Conservation (phyloP, 2,888 invertebrate species). For the Nomada fabriciana region DNA sequence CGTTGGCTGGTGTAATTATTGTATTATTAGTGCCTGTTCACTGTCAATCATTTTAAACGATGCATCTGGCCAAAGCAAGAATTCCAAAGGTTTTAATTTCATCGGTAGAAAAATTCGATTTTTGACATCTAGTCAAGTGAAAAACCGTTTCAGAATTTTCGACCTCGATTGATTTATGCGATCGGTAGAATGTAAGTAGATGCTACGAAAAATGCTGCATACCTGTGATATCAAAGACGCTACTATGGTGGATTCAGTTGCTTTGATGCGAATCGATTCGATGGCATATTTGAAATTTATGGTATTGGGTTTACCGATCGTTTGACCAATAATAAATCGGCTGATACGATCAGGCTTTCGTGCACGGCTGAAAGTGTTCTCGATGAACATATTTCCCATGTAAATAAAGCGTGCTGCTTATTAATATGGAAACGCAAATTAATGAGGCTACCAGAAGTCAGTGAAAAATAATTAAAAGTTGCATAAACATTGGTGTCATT, state of each 20-base stretch:
- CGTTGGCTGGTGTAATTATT: constrained; percentile 2
- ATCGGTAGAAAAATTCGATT: neutral
- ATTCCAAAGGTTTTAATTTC: neutral
- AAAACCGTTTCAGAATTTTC: neutral
- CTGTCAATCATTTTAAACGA: neutral
- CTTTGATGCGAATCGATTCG: constrained; percentile 17
- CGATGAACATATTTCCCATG: constrained; percentile 37
- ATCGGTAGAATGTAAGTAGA: too few relatives aligned
- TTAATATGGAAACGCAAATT: neutral
- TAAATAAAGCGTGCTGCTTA: constrained; percentile 38
- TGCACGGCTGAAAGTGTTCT: constrained; percentile 21
- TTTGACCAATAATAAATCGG: constrained; percentile 48
- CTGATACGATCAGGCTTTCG: constrained; percentile 19
- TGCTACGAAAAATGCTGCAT: neutral
- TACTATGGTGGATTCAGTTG: neutral
- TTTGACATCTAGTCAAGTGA: neutral
- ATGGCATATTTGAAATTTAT: constrained; percentile 33
- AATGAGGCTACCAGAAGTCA: neutral
- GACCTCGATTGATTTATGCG: neutral
- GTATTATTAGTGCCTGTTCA: neutral
- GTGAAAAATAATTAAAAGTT: neutral
- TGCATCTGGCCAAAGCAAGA: neutral
- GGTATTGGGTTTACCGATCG: constrained; percentile 13
- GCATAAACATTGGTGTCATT: neutral
- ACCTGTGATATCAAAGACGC: neutral